These are phyloP conservation scores for Melanotus villosus DNA, from an alignment of 2,888 invertebrate species.

Conservation along the genomic window DNA sequence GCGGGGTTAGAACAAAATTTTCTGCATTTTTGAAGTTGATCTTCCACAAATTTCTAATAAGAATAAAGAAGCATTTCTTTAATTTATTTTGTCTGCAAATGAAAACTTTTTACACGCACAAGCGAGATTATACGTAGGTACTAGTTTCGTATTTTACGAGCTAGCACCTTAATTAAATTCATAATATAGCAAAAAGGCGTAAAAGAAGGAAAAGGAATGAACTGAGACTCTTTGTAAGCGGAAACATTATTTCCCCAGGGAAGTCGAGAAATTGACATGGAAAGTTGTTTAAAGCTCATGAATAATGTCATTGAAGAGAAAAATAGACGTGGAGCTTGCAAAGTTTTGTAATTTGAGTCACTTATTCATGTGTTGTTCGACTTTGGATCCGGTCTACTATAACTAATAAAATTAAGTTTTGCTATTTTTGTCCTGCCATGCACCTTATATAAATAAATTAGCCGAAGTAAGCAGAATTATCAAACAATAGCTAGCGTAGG, in stretches of 20 bases:
- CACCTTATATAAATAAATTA: conserved; percentile 31
- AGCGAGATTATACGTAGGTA: conserved; percentile 14
- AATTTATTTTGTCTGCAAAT: conserved; percentile 6
- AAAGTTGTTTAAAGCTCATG: conserved; percentile 61
- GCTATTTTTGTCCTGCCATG: conserved; percentile 29
- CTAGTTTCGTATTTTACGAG: conserved; percentile 49
- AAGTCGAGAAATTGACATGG: conserved; percentile 58
- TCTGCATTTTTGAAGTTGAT: too few relatives aligned
- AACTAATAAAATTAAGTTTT: conserved; percentile 33
- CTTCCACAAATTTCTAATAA: background rate
- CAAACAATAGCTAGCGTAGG: conserved; percentile 33
- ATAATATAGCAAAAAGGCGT: conserved; percentile 56
- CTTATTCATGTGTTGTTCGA: conserved; percentile 14
- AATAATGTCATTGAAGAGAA: conserved; percentile 54
- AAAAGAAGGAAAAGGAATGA: conserved; percentile 47
- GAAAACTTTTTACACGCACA: conserved; percentile 20
- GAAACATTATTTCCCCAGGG: conserved; percentile 56
- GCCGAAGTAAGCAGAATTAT: conserved; percentile 26
- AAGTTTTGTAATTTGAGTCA: conserved; percentile 37
- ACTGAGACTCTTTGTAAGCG: conserved; percentile 50
- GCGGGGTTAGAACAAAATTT: too few relatives aligned
- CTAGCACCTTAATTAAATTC: conserved; percentile 58
- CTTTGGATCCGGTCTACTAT: conserved; percentile 32
- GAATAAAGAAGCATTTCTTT: background rate
- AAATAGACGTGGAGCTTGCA: conserved; percentile 32